Percentiles rank a stretch among this genome's conserved stretches.
Evolutionary conservation across 1,140 invertebrate genomes (phyloP).

Genomic region (Chionoecetes opilio): DNA sequence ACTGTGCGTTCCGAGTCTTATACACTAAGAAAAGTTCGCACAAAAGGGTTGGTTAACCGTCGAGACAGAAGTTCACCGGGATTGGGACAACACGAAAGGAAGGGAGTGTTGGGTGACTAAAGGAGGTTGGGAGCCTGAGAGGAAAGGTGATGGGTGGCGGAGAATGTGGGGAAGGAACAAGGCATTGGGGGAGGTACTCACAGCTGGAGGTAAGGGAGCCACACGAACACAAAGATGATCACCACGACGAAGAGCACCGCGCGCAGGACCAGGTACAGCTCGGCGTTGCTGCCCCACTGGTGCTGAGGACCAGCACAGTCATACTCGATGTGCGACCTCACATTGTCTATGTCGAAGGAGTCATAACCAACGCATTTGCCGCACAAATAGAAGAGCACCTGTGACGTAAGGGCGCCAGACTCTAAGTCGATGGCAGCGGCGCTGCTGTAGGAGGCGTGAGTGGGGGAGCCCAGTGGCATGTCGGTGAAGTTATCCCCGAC

Average conservation of each 20-base stretch:
- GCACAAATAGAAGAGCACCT: constrained; percentile 80
- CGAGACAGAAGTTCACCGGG: background rate
- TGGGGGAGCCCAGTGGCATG: background rate
- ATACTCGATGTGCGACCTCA: constrained; percentile 78
- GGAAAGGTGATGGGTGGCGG: no score
- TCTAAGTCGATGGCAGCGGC: constrained; percentile 65
- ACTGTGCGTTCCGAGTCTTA: constrained; percentile 25
- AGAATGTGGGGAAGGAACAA: background rate
- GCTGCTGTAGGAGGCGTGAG: background rate
- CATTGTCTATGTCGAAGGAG: constrained; percentile 79
- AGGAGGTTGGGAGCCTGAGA: no score
- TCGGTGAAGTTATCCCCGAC: constrained; percentile 52
- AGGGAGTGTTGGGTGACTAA: background rate
- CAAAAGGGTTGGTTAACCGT: background rate
- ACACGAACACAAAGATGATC: constrained; percentile 75
- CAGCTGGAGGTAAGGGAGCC: constrained; percentile 68
- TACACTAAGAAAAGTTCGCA: background rate
- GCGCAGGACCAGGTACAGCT: constrained; percentile 79
- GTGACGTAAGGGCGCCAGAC: constrained; percentile 71
- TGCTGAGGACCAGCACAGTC: constrained; percentile 76
- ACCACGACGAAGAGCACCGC: constrained; percentile 78
- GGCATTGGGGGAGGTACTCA: background rate
- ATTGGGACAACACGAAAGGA: background rate
- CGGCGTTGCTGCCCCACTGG: constrained; percentile 78
- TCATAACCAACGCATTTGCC: constrained; percentile 79